These are phyloP conservation scores for roundworm (Caenorhabditis elegans) DNA, from an alignment of 1,140 invertebrate genomes.

Conservation along the genomic window WBcel235 BX284603.4:6171501-6172000, in stretches of 20 bases:
- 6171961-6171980: too few relatives aligned
- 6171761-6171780: neutral
- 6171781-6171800: neutral
- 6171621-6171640: neutral
- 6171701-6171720: neutral
- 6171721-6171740: neutral
- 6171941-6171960: neutral
- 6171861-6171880: neutral
- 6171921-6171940: neutral
- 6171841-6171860: neutral
- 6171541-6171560: neutral
- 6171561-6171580: neutral
- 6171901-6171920: neutral
- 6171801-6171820: constrained; percentile 25
- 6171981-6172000: too few relatives aligned
- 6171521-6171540: neutral
- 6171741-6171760: neutral
- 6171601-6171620: neutral
- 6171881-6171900: neutral
- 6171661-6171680: neutral
- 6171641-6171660: neutral
- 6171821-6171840: constrained; percentile 38
- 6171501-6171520: neutral
- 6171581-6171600: neutral
- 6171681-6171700: neutral